These are phyloP conservation scores for Bufotes viridis DNA, from an alignment of 2,797 vertebrate genomes.

Conservation along the genomic window DNA sequence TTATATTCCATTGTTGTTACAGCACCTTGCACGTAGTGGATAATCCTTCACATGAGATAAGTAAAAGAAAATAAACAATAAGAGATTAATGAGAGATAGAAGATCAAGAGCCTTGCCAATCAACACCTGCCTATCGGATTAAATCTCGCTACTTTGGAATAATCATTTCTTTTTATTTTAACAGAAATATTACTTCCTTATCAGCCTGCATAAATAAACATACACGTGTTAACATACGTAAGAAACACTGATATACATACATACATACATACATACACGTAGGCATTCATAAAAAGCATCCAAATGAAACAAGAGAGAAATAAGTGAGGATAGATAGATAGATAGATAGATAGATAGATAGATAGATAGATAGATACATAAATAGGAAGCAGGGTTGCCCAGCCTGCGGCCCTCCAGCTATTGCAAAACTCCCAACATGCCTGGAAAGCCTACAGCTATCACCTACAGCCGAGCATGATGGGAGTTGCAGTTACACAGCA, in stretches of 20 bases:
- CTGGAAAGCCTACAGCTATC: no score
- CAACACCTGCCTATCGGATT: slow-evolving; percentile 5
- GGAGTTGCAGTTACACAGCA: no score
- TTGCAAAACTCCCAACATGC: no score
- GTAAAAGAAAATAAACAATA: slow-evolving; percentile 32
- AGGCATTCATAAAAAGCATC: no score
- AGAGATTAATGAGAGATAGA: slow-evolving; percentile 55
- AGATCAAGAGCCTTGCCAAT: slow-evolving; percentile 47
- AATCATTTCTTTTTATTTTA: slow-evolving; percentile 26
- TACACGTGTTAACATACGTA: not conserved
- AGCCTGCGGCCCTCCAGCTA: no score
- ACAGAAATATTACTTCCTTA: slow-evolving; percentile 15
- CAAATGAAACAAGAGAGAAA: no score
- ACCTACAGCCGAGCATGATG: no score
- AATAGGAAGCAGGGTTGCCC: not conserved
- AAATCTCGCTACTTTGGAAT: slow-evolving; percentile 1
- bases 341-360: not conserved
- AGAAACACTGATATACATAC: not conserved
- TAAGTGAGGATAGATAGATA: not conserved
- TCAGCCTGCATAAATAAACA: not conserved
- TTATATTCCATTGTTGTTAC: slow-evolving; percentile 32
- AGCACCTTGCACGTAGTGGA: slow-evolving; percentile 36
- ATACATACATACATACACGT: no score
- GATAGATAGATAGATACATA: not conserved
- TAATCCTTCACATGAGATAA: slow-evolving; percentile 50